Conservation (phyloP, 1,140 invertebrate species). For the Kradibia gibbosae region DNA sequence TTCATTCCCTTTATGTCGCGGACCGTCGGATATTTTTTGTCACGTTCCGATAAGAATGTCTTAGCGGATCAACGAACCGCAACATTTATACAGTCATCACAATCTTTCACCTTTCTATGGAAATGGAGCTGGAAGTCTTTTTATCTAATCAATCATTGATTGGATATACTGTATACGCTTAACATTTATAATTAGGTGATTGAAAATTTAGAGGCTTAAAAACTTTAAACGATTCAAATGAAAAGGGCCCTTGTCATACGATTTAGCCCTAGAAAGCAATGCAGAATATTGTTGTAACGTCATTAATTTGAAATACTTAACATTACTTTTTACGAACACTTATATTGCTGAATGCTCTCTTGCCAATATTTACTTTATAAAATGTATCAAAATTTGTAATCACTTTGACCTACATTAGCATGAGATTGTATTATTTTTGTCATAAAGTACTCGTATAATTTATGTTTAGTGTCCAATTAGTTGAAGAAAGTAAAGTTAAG, state of each 20-base stretch:
- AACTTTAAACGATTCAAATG: too few relatives aligned
- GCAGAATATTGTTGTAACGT: too few relatives aligned
- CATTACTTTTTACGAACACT: too few relatives aligned
- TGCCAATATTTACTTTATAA: too few relatives aligned
- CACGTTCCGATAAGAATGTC: constrained; percentile 51
- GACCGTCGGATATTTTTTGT: neutral
- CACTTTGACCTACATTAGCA: too few relatives aligned
- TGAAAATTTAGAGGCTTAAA: neutral
- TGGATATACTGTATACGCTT: neutral
- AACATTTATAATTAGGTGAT: neutral
- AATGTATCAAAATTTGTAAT: too few relatives aligned
- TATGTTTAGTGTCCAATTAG: neutral
- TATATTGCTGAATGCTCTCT: too few relatives aligned
- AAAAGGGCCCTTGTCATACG: too few relatives aligned
- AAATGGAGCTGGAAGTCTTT: neutral
- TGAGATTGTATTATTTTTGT: too few relatives aligned
- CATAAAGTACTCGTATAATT: neutral
- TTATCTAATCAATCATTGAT: neutral
- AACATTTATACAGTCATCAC: constrained; percentile 23
- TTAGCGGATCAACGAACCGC: constrained; percentile 51
- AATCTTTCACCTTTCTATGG: constrained; percentile 26
- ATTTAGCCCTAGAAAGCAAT: too few relatives aligned
- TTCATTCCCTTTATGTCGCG: constrained; percentile 2
- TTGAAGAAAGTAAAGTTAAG: neutral
- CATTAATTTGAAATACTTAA: too few relatives aligned